These are phyloP conservation scores for Tyrannus savana DNA, from an alignment of 2,113 vertebrate species.

Conservation along the genomic window DNA sequence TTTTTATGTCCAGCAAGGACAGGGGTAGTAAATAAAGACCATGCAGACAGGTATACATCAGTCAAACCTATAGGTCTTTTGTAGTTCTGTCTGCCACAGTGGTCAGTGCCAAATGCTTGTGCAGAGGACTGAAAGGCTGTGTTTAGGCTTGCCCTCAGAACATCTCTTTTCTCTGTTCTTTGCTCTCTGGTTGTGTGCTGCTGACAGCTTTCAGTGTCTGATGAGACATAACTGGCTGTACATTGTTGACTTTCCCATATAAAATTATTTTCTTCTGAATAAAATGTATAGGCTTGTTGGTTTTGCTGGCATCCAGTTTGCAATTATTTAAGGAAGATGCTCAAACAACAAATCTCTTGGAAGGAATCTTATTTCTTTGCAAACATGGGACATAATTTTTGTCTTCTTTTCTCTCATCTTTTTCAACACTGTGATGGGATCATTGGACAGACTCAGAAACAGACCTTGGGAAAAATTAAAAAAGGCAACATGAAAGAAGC, in stretches of 20 bases:
- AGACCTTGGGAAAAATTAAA: background rate
- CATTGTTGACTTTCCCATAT: background rate
- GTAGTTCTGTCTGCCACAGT: background rate
- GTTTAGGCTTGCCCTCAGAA: background rate
- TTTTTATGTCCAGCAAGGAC: background rate
- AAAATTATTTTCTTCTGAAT: background rate
- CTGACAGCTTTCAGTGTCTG: background rate
- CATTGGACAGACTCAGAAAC: background rate
- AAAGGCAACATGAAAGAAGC: conserved; percentile 24
- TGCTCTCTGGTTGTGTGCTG: background rate
- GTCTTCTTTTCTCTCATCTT: background rate
- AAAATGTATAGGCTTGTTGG: background rate
- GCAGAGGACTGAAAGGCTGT: background rate
- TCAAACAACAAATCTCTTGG: background rate
- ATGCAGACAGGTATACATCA: background rate
- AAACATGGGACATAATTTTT: background rate
- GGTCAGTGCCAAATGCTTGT: background rate
- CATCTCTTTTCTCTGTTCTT: background rate
- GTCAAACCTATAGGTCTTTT: background rate
- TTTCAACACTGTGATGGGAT: background rate
- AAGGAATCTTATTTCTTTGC: background rate
- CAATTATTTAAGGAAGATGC: background rate
- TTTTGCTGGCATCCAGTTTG: background rate
- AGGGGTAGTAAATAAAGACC: background rate
- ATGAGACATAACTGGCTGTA: background rate